A percentile compares a stretch with the other conserved stretches of the same genome.
Evolutionary conservation across 2,113 vertebrate species (phyloP).

Genomic region (Phyllostomus discolor): DNA sequence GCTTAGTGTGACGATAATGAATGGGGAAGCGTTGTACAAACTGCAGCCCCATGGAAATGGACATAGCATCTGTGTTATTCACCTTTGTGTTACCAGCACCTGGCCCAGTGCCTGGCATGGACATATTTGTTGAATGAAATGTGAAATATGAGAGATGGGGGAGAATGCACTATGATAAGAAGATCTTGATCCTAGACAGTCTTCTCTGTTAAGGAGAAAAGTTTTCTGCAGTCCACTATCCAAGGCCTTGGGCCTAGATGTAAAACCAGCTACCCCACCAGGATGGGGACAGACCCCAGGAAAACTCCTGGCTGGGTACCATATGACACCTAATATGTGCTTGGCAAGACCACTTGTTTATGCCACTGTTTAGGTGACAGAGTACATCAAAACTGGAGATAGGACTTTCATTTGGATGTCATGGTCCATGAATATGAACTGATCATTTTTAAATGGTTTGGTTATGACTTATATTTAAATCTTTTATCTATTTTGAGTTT

Average conservation of each 20-base stretch:
- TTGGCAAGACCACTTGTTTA: neutral
- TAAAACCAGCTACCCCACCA: neutral
- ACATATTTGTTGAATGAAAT: neutral
- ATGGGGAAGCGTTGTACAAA: neutral
- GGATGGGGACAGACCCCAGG: neutral
- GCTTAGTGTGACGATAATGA: neutral
- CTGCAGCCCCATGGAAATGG: neutral
- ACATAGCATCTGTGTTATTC: neutral
- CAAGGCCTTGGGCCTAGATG: neutral
- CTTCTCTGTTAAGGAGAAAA: neutral
- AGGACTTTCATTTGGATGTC: neutral
- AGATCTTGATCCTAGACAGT: neutral
- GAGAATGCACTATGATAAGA: neutral
- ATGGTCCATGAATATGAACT: neutral
- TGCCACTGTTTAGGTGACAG: neutral
- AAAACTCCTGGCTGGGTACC: neutral
- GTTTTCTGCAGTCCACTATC: neutral
- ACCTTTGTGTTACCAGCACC: neutral
- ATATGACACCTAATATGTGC: neutral
- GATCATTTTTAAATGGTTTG: neutral
- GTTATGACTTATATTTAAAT: too few relatives aligned
- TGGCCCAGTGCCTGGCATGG: neutral
- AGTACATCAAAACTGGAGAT: neutral
- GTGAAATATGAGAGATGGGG: neutral
- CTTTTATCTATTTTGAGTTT: too few relatives aligned